Base-by-base conservation (phyloP, 2,797 vertebrate species). In the Balearica regulorum region DNA sequence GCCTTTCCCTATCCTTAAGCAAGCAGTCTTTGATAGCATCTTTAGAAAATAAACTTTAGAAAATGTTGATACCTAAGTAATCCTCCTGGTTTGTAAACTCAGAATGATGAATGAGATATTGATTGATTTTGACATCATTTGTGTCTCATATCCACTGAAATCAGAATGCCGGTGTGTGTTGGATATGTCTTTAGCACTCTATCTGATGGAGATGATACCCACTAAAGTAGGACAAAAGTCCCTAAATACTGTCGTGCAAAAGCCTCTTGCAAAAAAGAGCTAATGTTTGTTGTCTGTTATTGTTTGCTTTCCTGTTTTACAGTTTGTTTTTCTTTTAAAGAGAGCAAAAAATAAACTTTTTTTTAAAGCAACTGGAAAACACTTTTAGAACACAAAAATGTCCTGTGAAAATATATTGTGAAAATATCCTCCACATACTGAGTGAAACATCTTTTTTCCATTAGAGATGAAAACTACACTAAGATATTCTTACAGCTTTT, bases 31-130 rank as follows among this genome's bases (percentile, higher is more conserved):
- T 83, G 80, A 88, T 61, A 57, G 9, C 20, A 65, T 49, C 83
- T 92, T 83, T 65, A 41, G 53, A 87, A 95, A 82, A 84, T 15
- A 72, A 71, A 72, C 46, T 39, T 90, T n/a, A 79, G 70, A 76
- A 94, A 72, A 69, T n/a, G 33, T 66, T 92, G 81, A 51, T n/a
- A 79, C 9, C 35, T 35, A 25, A 83, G 39, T 87, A 94, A 90
- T 87, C 62, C 46, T 75, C 57, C 61, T 73, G 25, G 6, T 55
- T 55, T 73, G 19, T 44, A 88, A 85, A 57, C 25, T 53, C 49
- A 24, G n/a, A 86, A 58, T 0, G 0, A 22, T 54, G 71, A 79
- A 35, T 35, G 37, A 87, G 22, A 29, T 39, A 39, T 16, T 87
- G 82, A 26, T n/a, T 41, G 68, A 90, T 91, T 90, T 65, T 29